Evolutionary conservation across 2,888 invertebrate species (phyloP), one percentile per base, ranked within the genome.

Genomic region (Caenorhabditis zanzibari): DNA sequence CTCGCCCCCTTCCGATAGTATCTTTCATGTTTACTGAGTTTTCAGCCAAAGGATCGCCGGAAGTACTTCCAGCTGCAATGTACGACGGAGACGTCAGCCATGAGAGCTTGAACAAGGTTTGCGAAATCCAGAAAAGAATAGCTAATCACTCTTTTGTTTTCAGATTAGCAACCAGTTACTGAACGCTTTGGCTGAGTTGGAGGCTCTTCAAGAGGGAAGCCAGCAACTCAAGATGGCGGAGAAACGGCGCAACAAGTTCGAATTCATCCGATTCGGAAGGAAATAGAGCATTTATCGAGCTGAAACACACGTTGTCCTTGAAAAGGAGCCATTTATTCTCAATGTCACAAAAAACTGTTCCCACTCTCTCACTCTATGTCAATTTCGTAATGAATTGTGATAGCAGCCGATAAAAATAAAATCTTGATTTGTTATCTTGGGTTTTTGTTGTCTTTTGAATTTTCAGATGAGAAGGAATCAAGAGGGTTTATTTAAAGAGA

Each of bases 221-320:
- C 82, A 84, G 49, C 81, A 88, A 54, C 38, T 84, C 64, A 86
- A 86, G 71, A 85, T 90, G 79, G 90, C 92, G n/a, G 92, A 92
- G 81, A 92, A 92, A 79, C 83, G 92, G 64, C 86, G 91, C 66
- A 92, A 92, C 89, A 92, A 92, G 85, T 92, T 92, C 85, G 92
- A 92, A 74, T 92, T 92, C 89, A 92, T 92, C 68, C 90, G 92
- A 52, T 92, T 92, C 83, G 92, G 92, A 58, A 74, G 91, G 47
- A 88, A 90, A 82, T 90, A 86, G 79, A 79, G 79, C 69, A 54
- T 24, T 59, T 38, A 47, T 66, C 54, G 58, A 9, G 19, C 38
- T 26, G 38, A 76, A n/a, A n/a, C n/a, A 24, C 54, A 66, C 19
- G 28, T 22, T 52, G 38, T 41, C 71, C 59, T 69, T 66, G n/a